phyloP scores from a whole-genome alignment of 2,888 invertebrate genomes.

The Melangyna quadrimaculata region DNA sequence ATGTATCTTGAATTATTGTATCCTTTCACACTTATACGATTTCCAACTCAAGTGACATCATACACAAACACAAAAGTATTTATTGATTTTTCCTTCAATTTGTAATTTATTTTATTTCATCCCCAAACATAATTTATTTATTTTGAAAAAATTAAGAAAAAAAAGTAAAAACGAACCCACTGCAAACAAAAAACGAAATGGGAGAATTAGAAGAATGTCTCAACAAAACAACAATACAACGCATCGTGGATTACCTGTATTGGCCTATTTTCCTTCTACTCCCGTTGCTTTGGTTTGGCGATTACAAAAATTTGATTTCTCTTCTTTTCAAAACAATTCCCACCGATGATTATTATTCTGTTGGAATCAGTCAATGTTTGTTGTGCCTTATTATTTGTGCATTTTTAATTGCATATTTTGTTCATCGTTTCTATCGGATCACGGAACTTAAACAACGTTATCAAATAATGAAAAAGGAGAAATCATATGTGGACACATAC shows the following conservation, averaged over 20 bases:
- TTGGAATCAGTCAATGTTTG: not conserved
- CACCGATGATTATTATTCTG: conserved; percentile 17
- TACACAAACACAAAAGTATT: no score
- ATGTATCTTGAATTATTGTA: no score
- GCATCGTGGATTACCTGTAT: conserved; percentile 17
- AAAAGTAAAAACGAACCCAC: not conserved
- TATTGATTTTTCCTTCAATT: no score
- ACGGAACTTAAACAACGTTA: not conserved
- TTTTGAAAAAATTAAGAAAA: not conserved
- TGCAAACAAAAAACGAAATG: conserved; percentile 6
- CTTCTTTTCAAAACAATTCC: conserved; percentile 62
- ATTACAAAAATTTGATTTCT: conserved; percentile 63
- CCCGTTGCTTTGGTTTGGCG: conserved; percentile 50
- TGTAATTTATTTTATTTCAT: not conserved
- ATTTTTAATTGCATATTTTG: not conserved
- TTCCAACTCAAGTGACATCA: no score
- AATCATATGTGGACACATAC: conserved; percentile 19
- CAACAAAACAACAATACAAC: not conserved
- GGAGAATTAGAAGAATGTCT: not conserved
- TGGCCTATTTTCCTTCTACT: conserved; percentile 26
- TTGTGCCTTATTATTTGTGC: not conserved
- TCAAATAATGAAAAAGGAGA: not conserved
- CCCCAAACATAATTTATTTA: not conserved
- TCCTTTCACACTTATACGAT: no score
- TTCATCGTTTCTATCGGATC: conserved; percentile 17